Percentiles rank a stretch among this genome's conserved stretches.
These are phyloP conservation scores for Anomalospiza imberbis DNA, from an alignment of 2,797 vertebrate species.

Conservation along the genomic window DNA sequence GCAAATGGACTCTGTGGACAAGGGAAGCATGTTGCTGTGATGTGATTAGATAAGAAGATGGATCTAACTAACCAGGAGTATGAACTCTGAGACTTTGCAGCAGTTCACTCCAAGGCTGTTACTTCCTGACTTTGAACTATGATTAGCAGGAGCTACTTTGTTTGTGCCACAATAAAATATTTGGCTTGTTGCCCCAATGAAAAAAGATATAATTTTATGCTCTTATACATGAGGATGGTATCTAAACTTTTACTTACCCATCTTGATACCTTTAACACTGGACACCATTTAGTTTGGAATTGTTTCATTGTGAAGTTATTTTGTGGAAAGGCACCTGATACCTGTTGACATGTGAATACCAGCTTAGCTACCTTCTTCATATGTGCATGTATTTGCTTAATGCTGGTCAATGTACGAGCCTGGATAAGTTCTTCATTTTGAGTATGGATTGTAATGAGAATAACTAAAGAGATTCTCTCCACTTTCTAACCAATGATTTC, in stretches of 20 bases:
- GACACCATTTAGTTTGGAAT: not conserved
- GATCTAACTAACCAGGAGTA: not conserved
- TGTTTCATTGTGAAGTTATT: not conserved
- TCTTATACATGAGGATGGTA: not conserved
- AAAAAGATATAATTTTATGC: not conserved
- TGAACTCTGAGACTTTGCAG: not conserved
- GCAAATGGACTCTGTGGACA: not conserved
- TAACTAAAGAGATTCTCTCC: not conserved
- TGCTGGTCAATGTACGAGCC: not conserved
- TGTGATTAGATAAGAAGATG: not conserved
- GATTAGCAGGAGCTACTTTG: not conserved
- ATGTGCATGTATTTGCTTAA: not conserved
- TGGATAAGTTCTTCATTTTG: not conserved
- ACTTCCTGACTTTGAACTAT: not conserved
- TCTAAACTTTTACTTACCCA: not conserved
- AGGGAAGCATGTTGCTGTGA: not conserved
- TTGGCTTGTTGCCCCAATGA: not conserved
- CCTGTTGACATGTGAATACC: not conserved
- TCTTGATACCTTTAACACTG: not conserved
- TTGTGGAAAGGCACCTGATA: not conserved
- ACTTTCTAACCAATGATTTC: not conserved
- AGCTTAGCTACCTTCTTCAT: not conserved
- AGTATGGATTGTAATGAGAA: not conserved
- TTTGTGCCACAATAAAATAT: not conserved
- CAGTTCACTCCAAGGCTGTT: not conserved